Base-by-base conservation (phyloP, 2,113 vertebrate genomes). In the Lepus timidus region DNA sequence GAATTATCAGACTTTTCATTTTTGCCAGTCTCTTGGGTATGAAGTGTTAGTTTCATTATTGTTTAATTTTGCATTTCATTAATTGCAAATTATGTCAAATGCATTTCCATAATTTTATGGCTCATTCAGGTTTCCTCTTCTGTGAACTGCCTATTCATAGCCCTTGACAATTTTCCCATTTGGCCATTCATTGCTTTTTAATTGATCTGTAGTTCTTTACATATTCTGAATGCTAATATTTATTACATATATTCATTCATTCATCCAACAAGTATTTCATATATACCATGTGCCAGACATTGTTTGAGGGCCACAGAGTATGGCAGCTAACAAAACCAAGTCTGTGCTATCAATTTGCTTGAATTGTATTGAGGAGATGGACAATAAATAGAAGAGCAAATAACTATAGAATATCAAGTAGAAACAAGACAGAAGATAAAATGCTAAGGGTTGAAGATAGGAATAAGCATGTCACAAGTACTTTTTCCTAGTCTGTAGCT, bases 321-420 rank as follows among this genome's bases (percentile, higher is more conserved):
- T 52, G 64, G 67, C 25, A 90, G 16, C 25, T 70, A 95, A 58
- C 13, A 68, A 90, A 83, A 52, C 27, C 83, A 84, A 91, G 75
- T 36, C 13, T 19, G 13, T 80, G 52, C 27, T 78, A 61, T 89
- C 80, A 71, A 96, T 33, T 74, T 79, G 16, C 17, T 89, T 71
- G 44, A 73, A 85, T 67, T 79, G 52, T 79, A 95, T 51, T 68
- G n/a, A 51, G 52, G 22, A 83, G 55, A 83, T 19, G 49, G 49
- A 16, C n/a, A 78, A 73, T 61, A 91, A 84, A 49, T 88, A 87
- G 90, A 51, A 83, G 12, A 96, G 55, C 95, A 91, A 94, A 81
- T 22, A 70, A 51, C 51, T 49, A 70, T 0, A 70, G 44, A 75
- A n/a, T 6, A 20, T 55, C 64, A 84, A 36, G 9, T 39, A 31